phyloP scores from a whole-genome alignment of 2,113 vertebrate species.

The Amazona vittata region DNA sequence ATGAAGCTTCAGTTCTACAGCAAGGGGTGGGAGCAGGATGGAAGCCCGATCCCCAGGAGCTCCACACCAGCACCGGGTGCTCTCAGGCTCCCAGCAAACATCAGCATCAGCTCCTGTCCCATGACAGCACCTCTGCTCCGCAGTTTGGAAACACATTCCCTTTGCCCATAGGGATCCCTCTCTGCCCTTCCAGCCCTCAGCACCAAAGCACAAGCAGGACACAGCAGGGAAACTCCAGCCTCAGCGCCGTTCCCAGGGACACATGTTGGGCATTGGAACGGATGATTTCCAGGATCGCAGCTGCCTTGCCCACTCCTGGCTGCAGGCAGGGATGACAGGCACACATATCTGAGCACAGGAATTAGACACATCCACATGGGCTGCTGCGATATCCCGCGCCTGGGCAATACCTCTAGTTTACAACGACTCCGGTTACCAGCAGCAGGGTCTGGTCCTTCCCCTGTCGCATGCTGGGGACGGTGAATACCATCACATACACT shows the following conservation, averaged over 20 bases:
- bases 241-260: accelerated
- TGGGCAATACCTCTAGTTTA: accelerated
- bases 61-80: not conserved
- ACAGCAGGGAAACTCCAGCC: not conserved
- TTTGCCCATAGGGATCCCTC: not conserved
- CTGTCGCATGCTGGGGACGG: accelerated
- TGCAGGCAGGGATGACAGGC: not conserved
- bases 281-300: accelerated
- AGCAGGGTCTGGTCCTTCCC: too few species aligned
- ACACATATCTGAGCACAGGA: accelerated
- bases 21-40: accelerated
- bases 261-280: accelerated
- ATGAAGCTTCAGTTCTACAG: not conserved
- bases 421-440: accelerated
- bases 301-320: not conserved
- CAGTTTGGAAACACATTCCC: accelerated
- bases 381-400: accelerated
- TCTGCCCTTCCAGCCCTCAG: not conserved
- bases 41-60: not conserved
- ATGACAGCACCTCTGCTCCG: not conserved
- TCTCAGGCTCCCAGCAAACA: not conserved
- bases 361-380: accelerated
- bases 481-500: accelerated
- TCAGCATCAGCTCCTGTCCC: not conserved
- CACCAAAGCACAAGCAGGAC: not conserved